These are phyloP conservation scores for Bubalus kerabau DNA, from an alignment of 2,113 vertebrate species.

Conservation along the genomic window DNA sequence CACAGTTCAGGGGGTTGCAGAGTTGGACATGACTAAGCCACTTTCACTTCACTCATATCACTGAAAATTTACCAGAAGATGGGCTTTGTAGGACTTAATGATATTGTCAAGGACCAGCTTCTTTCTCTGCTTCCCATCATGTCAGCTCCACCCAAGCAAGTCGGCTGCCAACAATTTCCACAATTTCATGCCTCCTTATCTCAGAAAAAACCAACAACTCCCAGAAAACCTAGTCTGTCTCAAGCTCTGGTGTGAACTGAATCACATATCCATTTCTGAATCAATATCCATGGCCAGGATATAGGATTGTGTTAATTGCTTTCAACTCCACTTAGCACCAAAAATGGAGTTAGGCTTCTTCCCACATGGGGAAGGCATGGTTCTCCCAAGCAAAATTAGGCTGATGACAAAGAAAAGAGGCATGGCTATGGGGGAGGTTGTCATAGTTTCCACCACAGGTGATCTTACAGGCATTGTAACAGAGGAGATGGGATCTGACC, in stretches of 20 bases:
- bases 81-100: not conserved
- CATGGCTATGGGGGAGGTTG: not conserved
- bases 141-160: not conserved
- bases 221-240: not conserved
- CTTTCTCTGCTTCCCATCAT: not conserved
- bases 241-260: not conserved
- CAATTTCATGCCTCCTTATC: not conserved
- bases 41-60: not conserved
- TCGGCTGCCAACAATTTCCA: not conserved
- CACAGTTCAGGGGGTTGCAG: not conserved
- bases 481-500: not conserved
- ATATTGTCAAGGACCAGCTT: not conserved
- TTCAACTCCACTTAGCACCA: not conserved
- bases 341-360: not conserved
- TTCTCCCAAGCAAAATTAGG: not conserved
- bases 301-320: not conserved
- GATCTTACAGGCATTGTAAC: not conserved
- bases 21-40: not conserved
- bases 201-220: not conserved
- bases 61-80: not conserved
- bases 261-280: not conserved
- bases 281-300: not conserved
- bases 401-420: not conserved
- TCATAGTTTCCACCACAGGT: not conserved
- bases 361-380: not conserved